Conservation (phyloP, 2,888 invertebrate genomes). For the Tetragnatha montana region DNA sequence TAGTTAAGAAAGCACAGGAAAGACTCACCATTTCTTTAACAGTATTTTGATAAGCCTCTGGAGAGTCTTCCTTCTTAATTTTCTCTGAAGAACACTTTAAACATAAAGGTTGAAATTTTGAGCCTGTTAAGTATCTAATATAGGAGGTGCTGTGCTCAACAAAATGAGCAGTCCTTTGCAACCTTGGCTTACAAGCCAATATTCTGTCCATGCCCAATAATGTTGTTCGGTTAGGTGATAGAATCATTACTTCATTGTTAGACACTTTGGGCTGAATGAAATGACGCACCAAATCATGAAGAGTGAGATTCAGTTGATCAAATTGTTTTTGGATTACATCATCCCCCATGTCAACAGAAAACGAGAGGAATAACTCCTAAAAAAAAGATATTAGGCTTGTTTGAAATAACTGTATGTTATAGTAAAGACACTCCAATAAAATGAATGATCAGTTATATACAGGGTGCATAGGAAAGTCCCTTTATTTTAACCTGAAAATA, state of each 20-base stretch:
- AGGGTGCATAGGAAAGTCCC: too few species aligned
- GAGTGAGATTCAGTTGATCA: neutral
- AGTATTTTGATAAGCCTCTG: neutral
- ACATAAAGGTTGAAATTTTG: neutral
- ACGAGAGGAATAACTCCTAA: neutral
- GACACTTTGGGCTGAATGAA: neutral
- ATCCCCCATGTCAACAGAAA: too few species aligned
- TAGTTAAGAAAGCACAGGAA: too few species aligned
- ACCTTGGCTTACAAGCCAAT: neutral
- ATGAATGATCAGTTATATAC: neutral
- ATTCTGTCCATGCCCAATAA: constrained; percentile 12
- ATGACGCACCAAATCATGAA: constrained; percentile 1
- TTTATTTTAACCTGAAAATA: too few species aligned
- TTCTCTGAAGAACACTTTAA: neutral
- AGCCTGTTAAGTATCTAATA: constrained; percentile 6
- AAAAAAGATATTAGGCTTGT: neutral
- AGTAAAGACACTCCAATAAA: neutral
- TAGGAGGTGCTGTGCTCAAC: constrained; percentile 3
- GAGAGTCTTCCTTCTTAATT: neutral
- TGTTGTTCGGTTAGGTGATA: constrained; percentile 18
- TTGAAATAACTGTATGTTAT: too few species aligned
- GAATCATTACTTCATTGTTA: neutral
- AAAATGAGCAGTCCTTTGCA: constrained; percentile 19
- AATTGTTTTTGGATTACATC: too few species aligned
- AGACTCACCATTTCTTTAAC: constrained; percentile 20